These are phyloP conservation scores for Orbicella faveolata DNA, from an alignment of 64 coral and sea anemone species.

Conservation along the genomic window DNA sequence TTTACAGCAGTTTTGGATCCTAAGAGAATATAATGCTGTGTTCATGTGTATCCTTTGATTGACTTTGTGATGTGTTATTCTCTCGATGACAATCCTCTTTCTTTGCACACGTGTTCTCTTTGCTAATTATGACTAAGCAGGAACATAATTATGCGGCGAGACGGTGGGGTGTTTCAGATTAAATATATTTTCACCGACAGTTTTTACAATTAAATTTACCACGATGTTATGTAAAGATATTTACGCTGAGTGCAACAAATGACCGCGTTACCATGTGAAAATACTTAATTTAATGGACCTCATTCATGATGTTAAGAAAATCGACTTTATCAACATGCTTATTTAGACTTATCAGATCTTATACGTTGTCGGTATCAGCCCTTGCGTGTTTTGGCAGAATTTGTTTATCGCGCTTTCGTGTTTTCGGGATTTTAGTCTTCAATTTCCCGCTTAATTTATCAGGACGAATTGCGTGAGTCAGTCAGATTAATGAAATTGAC, in stretches of 20 bases:
- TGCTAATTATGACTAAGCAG: conserved; percentile 32
- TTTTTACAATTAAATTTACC: conserved; percentile 9
- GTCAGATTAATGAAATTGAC: not conserved
- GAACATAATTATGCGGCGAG: conserved; percentile 3
- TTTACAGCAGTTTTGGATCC: not conserved
- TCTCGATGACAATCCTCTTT: conserved; percentile 29
- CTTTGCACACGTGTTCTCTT: conserved; percentile 32
- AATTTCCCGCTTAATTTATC: not conserved
- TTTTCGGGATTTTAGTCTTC: not conserved
- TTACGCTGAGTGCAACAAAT: not conserved
- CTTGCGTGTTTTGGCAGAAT: conserved; percentile 1
- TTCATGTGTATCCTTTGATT: conserved; percentile 1
- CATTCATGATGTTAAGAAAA: not conserved
- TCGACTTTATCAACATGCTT: conserved; percentile 8
- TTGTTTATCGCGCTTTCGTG: not conserved
- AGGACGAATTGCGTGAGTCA: conserved; percentile 1
- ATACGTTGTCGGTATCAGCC: conserved; percentile 13
- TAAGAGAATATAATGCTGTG: not conserved
- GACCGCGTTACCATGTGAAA: not conserved
- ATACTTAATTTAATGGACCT: conserved; percentile 11
- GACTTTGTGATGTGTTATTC: conserved; percentile 8
- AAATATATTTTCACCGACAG: conserved; percentile 6
- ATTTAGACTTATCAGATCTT: not conserved
- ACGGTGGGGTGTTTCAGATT: conserved; percentile 1
- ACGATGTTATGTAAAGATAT: not conserved